A percentile compares a stretch with the other conserved stretches of the same genome.
Conservation (phyloP, 30 jellyfish, hydroid and myxozoan species). For the Chrysaora quinquecirrha region DNA sequence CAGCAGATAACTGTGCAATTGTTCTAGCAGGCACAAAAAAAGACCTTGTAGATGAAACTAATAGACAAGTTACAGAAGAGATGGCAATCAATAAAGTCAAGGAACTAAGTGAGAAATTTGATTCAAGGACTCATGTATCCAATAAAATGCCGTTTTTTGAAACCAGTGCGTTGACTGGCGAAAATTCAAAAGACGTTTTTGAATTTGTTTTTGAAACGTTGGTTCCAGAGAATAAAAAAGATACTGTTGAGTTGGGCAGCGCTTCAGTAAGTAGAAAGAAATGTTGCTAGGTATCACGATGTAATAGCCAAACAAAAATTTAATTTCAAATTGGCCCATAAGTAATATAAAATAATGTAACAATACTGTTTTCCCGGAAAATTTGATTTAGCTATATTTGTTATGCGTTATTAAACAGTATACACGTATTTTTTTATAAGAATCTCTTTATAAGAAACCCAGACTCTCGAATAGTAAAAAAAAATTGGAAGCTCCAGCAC, state of each 20-base stretch:
- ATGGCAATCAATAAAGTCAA: slow-evolving; percentile 62
- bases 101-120: slow-evolving; percentile 60
- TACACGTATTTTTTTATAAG: no score
- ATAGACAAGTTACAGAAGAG: slow-evolving; percentile 63
- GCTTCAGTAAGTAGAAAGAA: neutral
- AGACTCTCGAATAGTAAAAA: no score
- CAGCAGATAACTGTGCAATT: slow-evolving; percentile 82
- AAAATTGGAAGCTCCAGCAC: no score
- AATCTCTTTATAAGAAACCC: no score
- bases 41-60: slow-evolving; percentile 63
- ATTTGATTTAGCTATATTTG: no score
- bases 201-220: slow-evolving; percentile 85
- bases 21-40: slow-evolving; percentile 87
- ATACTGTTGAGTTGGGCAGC: slow-evolving; percentile 24
- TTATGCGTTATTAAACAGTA: no score
- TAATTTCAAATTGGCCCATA: no score
- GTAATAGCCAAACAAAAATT: no score
- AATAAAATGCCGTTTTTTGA: slow-evolving; percentile 79
- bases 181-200: slow-evolving; percentile 58
- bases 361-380: no score
- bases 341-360: no score
- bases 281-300: no score
- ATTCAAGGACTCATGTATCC: slow-evolving; percentile 66
- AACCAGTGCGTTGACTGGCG: slow-evolving; percentile 88
- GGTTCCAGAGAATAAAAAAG: slow-evolving; percentile 25